Evolutionary conservation across 2,888 invertebrate species (phyloP).

Genomic region (Hedychridium roseum): DNA sequence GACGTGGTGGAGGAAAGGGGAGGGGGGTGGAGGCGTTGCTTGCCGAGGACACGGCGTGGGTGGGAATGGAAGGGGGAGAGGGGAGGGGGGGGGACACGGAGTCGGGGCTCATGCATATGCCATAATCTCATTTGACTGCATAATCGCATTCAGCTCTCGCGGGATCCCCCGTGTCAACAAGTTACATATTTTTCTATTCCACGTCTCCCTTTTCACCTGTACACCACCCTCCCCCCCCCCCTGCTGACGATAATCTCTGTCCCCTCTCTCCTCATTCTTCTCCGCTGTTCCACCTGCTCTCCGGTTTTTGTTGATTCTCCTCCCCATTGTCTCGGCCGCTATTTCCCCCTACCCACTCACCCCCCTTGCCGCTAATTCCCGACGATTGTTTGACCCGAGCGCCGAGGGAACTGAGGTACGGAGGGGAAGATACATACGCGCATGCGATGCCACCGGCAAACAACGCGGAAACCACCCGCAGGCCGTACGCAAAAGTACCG

Average conservation of each 20-base stretch:
- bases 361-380: constrained; percentile 24
- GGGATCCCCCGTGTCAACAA: constrained; percentile 61
- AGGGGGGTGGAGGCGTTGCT: constrained; percentile 18
- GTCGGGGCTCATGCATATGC: constrained; percentile 61
- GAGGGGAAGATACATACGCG: no score
- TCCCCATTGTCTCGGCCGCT: constrained; percentile 20
- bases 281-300: neutral
- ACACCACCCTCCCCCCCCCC: no score
- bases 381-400: constrained; percentile 28
- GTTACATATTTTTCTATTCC: constrained; percentile 56
- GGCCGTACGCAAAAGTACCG: no score
- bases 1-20: constrained; percentile 4
- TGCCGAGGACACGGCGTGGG: no score
- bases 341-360: constrained; percentile 14
- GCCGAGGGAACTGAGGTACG: no score
- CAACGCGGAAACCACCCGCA: no score
- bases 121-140: constrained; percentile 64
- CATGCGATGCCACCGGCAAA: no score
- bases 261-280: constrained; percentile 4
- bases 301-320: neutral
- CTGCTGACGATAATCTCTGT: no score
- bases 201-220: constrained; percentile 23
- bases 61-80: constrained; percentile 20
- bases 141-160: constrained; percentile 57
- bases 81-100: constrained; percentile 32